phyloP scores from a whole-genome alignment of 2,888 invertebrate genomes.

The Buathra laborator region DNA sequence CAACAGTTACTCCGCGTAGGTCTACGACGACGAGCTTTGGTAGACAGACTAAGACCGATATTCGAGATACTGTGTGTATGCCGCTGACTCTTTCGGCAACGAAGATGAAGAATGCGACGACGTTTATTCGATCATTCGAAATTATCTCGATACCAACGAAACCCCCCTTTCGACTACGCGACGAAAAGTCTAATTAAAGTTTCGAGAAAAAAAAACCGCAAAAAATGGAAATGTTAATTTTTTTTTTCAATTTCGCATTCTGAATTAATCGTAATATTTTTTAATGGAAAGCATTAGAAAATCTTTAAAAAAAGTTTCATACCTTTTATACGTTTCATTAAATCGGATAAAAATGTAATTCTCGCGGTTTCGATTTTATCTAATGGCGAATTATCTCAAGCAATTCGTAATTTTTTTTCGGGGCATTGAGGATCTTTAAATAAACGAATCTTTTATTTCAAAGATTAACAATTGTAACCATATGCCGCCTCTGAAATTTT shows the following conservation, averaged over 20 bases:
- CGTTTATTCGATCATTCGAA: conserved; percentile 79
- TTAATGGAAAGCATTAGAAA: no score
- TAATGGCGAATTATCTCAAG: no score
- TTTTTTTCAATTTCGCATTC: no score
- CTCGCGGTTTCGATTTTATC: no score
- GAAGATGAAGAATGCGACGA: conserved; percentile 67
- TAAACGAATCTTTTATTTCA: conserved; percentile 6
- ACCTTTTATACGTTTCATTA: no score
- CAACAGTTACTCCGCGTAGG: conserved; percentile 29
- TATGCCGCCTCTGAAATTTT: not conserved
- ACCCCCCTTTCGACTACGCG: not conserved
- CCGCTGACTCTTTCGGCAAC: conserved; percentile 40
- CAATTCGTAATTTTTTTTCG: no score
- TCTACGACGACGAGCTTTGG: conserved; percentile 42
- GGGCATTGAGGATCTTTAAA: not conserved
- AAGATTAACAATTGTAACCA: conserved; percentile 6
- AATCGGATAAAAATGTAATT: no score
- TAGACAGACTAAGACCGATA: conserved; percentile 45
- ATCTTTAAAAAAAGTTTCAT: no score
- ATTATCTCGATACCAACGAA: conserved; percentile 72
- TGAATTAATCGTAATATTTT: no score
- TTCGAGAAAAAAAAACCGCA: conserved; percentile 19
- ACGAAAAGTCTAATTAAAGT: conserved; percentile 62
- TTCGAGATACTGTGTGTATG: not conserved
- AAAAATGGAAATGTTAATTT: not conserved